Evolutionary conservation across 2,113 vertebrate genomes (phyloP).

Genomic region (Anas platyrhynchos): DNA sequence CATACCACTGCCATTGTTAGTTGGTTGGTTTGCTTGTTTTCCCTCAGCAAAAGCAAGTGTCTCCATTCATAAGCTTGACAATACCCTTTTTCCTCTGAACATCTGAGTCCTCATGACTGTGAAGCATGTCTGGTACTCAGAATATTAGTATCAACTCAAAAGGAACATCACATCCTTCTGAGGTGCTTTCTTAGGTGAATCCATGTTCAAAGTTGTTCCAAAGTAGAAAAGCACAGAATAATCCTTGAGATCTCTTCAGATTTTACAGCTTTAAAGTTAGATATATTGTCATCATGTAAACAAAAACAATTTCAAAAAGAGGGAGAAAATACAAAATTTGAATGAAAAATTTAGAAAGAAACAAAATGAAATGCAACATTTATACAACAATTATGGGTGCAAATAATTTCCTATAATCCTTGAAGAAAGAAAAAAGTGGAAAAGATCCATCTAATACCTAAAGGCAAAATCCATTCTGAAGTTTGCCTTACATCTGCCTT

Average conservation of each 20-base stretch:
- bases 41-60: neutral
- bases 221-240: neutral
- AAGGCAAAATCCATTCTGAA: neutral
- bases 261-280: neutral
- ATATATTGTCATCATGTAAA: neutral
- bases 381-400: neutral
- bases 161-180: neutral
- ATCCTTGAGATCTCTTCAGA: neutral
- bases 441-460: neutral
- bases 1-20: neutral
- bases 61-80: neutral
- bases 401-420: neutral
- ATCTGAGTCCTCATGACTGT: neutral
- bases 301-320: neutral
- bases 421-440: neutral
- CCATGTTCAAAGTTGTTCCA: neutral
- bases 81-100: neutral
- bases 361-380: neutral
- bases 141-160: neutral
- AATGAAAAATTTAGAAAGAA: neutral
- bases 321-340: neutral
- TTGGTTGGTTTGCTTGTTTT: neutral
- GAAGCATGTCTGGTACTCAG: neutral
- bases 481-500: neutral
- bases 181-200: neutral